A percentile compares a stretch with the other conserved stretches of the same genome.
These are phyloP conservation scores for Tachyglossus aculeatus DNA, from an alignment of 2,797 vertebrate species.

Conservation along the genomic window DNA sequence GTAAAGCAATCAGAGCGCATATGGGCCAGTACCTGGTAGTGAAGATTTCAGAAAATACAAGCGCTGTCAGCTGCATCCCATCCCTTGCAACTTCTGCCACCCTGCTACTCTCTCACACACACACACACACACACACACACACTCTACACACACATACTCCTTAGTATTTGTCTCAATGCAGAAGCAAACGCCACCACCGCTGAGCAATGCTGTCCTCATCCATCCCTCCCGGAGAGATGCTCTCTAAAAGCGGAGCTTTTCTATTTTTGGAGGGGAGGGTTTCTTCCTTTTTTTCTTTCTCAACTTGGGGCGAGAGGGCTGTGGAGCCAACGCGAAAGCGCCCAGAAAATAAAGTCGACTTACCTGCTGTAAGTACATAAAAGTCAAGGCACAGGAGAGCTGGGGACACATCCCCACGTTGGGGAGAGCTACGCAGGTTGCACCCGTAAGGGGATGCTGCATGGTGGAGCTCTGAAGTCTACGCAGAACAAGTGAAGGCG, in stretches of 20 bases:
- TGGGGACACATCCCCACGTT: constrained; percentile 94
- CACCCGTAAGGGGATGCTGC: constrained; percentile 94
- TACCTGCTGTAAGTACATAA: constrained; percentile 98
- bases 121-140: background rate
- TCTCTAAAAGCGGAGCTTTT: background rate
- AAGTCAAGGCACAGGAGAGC: constrained; percentile 96
- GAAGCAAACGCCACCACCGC: background rate
- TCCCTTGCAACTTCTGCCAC: constrained; percentile 42
- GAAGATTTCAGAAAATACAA: background rate
- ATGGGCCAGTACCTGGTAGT: constrained; percentile 32
- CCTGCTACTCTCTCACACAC: constrained; percentile 12
- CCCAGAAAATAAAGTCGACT: constrained; percentile 62
- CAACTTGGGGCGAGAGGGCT: too few relatives aligned
- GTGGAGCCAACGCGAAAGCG: background rate
- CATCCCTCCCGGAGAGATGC: background rate
- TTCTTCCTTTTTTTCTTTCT: too few relatives aligned
- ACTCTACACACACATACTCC: too few relatives aligned
- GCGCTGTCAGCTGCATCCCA: background rate
- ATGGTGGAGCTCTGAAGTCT: constrained; percentile 83
- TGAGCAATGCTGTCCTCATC: background rate
- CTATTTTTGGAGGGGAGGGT: too few relatives aligned
- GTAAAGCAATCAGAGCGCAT: constrained; percentile 41
- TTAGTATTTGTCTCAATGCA: too few relatives aligned
- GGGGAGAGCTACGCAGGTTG: constrained; percentile 94
- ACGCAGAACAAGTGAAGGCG: constrained; percentile 78